phyloP scores from a whole-genome alignment of 2,888 invertebrate species.

The Tribolium freemani region DNA sequence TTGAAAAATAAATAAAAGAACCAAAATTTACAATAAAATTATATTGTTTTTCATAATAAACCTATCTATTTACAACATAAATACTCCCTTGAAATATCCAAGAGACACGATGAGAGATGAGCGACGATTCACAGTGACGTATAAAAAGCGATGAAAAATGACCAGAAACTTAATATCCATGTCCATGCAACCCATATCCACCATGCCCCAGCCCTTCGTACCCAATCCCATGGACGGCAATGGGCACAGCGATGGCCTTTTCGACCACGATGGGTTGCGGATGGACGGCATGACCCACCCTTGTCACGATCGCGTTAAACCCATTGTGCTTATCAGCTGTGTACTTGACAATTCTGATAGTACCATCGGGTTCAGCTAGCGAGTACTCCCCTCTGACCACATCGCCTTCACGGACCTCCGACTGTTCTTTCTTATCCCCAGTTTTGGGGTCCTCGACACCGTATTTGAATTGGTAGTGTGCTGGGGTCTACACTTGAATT shows the following conservation, averaged over 20 bases:
- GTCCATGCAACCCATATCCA: background rate
- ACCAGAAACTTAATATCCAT: slow-evolving; percentile 1
- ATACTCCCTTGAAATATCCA: slow-evolving; percentile 33
- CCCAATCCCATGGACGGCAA: slow-evolving; percentile 38
- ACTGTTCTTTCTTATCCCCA: slow-evolving; percentile 72
- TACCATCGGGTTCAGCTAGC: slow-evolving; percentile 61
- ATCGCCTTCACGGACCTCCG: slow-evolving; percentile 72
- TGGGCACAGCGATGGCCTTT: slow-evolving; percentile 42
- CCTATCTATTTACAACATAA: slow-evolving; percentile 31
- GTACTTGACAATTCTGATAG: slow-evolving; percentile 59
- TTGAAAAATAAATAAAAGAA: background rate
- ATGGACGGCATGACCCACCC: slow-evolving; percentile 50
- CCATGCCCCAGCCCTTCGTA: slow-evolving; percentile 20
- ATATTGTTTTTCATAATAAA: slow-evolving; percentile 26
- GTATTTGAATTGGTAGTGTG: slow-evolving; percentile 73
- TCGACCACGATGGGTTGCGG: slow-evolving; percentile 38
- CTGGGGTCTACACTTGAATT: slow-evolving; percentile 47
- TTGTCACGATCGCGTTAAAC: slow-evolving; percentile 49
- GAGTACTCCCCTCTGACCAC: slow-evolving; percentile 67
- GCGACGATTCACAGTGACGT: slow-evolving; percentile 27
- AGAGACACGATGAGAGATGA: slow-evolving; percentile 29
- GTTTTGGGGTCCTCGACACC: slow-evolving; percentile 73
- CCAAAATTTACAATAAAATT: slow-evolving; percentile 8
- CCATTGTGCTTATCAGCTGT: slow-evolving; percentile 58
- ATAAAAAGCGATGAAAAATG: background rate